Evolutionary conservation across 2,888 invertebrate genomes (phyloP).

Genomic region (Agrochola litura): DNA sequence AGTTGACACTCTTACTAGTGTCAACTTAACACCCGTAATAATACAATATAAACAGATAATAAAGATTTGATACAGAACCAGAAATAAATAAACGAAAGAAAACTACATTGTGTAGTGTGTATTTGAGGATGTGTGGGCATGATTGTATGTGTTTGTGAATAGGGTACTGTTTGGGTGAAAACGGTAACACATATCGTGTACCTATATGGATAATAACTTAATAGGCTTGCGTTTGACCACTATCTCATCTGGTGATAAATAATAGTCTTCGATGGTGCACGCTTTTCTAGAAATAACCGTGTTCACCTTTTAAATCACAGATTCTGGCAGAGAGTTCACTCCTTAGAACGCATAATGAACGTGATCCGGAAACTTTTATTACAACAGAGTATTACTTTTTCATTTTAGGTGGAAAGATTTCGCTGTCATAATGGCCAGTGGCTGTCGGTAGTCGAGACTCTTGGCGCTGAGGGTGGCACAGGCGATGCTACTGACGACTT

Average conservation of each 20-base stretch:
- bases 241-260: too few relatives aligned
- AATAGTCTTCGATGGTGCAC: background rate
- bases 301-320: background rate
- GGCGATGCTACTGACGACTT: constrained; percentile 91
- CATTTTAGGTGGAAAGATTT: constrained; percentile 95
- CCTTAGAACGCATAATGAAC: background rate
- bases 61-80: background rate
- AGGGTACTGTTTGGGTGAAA: background rate
- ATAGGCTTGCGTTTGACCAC: background rate
- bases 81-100: background rate
- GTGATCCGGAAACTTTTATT: background rate
- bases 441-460: constrained; percentile 98
- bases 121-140: background rate
- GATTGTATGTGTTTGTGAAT: background rate
- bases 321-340: background rate
- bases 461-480: constrained; percentile 89
- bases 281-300: background rate
- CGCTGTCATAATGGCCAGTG: constrained; percentile 99
- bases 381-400: background rate
- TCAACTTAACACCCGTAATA: too few relatives aligned
- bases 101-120: background rate
- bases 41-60: background rate
- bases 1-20: background rate
- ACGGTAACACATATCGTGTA: background rate
- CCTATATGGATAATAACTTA: background rate